Conservation (phyloP, 2,113 vertebrate species). For the Irena cyanogastra region DNA sequence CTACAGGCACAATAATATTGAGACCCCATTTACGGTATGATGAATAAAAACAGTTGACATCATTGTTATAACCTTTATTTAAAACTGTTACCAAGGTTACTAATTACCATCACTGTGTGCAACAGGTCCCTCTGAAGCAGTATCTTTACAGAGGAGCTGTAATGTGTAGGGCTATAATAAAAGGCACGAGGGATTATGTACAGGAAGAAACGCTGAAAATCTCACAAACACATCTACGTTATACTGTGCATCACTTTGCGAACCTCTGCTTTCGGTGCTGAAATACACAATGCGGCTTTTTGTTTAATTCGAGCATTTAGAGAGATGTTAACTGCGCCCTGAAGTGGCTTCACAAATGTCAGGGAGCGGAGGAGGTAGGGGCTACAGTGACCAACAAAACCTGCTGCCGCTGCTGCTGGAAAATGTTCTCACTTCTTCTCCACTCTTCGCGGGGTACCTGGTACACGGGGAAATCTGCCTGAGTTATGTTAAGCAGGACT, state of each 20-base stretch:
- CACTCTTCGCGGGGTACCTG: background rate
- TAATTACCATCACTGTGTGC: conserved; percentile 90
- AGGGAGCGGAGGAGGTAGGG: background rate
- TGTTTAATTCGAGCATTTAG: background rate
- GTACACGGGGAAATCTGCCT: background rate
- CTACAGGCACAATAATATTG: conserved; percentile 9
- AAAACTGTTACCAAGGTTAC: conserved; percentile 96
- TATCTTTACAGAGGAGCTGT: conserved; percentile 80
- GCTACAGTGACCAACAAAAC: background rate
- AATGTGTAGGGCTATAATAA: conserved; percentile 73
- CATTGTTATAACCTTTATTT: conserved; percentile 89
- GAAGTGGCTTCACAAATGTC: background rate
- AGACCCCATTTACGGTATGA: conserved; percentile 55
- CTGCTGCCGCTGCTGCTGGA: background rate
- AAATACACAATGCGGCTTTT: background rate
- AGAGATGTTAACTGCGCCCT: background rate
- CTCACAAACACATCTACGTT: conserved; percentile 2
- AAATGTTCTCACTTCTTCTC: background rate
- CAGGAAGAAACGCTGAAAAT: conserved; percentile 50
- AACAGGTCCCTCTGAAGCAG: conserved; percentile 90
- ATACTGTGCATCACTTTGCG: background rate
- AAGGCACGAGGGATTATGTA: conserved; percentile 70
- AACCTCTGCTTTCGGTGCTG: background rate
- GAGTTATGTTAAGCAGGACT: background rate
- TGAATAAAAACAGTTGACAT: conserved; percentile 80